phyloP scores from a whole-genome alignment of 2,888 invertebrate genomes.

The Encarsia formosa region DNA sequence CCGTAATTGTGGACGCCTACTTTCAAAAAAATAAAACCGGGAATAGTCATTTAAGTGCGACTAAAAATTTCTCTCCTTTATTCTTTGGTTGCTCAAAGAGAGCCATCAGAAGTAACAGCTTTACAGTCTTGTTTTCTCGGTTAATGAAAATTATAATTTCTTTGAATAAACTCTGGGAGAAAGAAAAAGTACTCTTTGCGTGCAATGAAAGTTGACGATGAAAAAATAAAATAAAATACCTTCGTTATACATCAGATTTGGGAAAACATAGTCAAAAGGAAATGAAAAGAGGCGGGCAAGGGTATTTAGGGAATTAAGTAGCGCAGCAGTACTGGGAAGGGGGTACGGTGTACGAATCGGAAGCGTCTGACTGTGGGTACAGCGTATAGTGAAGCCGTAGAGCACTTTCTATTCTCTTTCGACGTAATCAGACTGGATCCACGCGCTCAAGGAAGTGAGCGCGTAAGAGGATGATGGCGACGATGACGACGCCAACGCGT shows the following conservation, averaged over 20 bases:
- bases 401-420: constrained; percentile 21
- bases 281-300: neutral
- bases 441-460: neutral
- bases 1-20: constrained; percentile 13
- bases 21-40: constrained; percentile 22
- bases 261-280: too few relatives aligned
- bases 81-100: too few relatives aligned
- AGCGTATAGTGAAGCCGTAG: constrained; percentile 3
- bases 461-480: neutral
- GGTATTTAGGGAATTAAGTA: neutral
- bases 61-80: constrained; percentile 16
- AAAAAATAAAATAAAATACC: too few relatives aligned
- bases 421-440: constrained; percentile 19
- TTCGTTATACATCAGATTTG: too few relatives aligned
- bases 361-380: constrained; percentile 1
- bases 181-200: too few relatives aligned
- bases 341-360: neutral
- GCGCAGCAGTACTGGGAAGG: neutral
- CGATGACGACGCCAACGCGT: too few relatives aligned
- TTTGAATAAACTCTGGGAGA: too few relatives aligned
- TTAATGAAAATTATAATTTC: too few relatives aligned
- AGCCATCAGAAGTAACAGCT: too few relatives aligned
- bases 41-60: constrained; percentile 7
- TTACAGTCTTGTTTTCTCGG: too few relatives aligned
- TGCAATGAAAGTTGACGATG: too few relatives aligned